Evolutionary conservation across 2,113 vertebrate genomes (phyloP).

Genomic region (Todiramphus chloris): DNA sequence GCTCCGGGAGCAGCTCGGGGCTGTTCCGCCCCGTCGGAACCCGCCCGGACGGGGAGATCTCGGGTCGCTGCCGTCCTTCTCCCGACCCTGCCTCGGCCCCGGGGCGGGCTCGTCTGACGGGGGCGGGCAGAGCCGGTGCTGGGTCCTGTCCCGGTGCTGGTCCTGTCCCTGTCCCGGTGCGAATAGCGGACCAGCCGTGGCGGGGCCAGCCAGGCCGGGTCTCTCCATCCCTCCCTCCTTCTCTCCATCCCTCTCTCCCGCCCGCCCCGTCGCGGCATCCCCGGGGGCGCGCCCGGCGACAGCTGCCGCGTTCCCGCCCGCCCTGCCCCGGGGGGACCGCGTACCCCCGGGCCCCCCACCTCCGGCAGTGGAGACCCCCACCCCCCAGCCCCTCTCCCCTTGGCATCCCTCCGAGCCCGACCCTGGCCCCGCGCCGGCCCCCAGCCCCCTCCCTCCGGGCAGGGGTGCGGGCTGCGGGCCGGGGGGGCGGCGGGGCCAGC

Average conservation of each 20-base stretch:
- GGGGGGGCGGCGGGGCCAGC: conserved; percentile 29
- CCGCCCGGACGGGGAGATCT: background rate
- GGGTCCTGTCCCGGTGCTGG: background rate
- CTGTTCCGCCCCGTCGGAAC: background rate
- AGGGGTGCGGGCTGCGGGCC: background rate
- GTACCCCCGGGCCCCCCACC: background rate
- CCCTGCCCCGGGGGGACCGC: background rate
- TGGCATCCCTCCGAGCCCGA: no score
- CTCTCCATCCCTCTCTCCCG: background rate
- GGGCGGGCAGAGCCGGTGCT: background rate
- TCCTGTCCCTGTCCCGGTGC: background rate
- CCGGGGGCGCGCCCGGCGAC: background rate
- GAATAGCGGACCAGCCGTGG: background rate
- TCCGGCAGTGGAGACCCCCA: no score
- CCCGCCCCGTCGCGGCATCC: background rate
- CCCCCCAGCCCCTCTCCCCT: no score
- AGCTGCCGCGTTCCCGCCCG: background rate
- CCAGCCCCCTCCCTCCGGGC: no score
- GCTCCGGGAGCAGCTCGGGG: background rate
- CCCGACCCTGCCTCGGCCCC: background rate
- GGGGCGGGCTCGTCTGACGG: background rate
- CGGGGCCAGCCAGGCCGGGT: background rate
- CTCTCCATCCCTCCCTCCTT: background rate
- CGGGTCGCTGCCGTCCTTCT: background rate
- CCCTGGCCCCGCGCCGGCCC: no score